phyloP scores from a whole-genome alignment of 2,888 invertebrate species.

The Papilio protenor region DNA sequence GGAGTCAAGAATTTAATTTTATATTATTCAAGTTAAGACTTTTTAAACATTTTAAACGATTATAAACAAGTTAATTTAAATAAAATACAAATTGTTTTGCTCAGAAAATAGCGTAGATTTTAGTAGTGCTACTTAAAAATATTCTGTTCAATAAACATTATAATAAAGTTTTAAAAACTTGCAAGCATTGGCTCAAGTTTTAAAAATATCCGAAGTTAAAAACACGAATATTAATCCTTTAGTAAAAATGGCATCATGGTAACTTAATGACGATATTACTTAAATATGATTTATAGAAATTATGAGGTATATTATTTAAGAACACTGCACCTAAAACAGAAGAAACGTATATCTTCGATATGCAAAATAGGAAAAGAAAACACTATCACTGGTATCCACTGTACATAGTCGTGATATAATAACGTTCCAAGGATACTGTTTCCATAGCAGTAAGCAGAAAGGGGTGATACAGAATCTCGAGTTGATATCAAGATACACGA shows the following conservation, averaged over 20 bases:
- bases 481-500: constrained; percentile 60
- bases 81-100: background rate
- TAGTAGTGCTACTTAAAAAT: background rate
- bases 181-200: background rate
- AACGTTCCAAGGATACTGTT: constrained; percentile 40
- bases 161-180: background rate
- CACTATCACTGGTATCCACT: constrained; percentile 69
- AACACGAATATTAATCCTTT: constrained; percentile 32
- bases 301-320: constrained; percentile 68
- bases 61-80: background rate
- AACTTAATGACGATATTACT: constrained; percentile 41
- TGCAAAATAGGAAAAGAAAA: constrained; percentile 55
- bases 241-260: constrained; percentile 63
- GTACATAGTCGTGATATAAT: constrained; percentile 55
- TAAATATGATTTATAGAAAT: constrained; percentile 64
- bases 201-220: background rate
- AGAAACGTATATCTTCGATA: constrained; percentile 60
- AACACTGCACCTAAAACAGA: constrained; percentile 74
- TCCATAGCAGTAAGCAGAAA: constrained; percentile 31
- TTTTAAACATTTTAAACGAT: too few species aligned
- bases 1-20: background rate
- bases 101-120: background rate
- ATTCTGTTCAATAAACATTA: background rate
- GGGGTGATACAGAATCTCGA: constrained; percentile 12
- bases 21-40: background rate